Evolutionary conservation across 1,140 invertebrate genomes (phyloP), one percentile per base, ranked within the genome.

Genomic region (Bradysia coprophila): DNA sequence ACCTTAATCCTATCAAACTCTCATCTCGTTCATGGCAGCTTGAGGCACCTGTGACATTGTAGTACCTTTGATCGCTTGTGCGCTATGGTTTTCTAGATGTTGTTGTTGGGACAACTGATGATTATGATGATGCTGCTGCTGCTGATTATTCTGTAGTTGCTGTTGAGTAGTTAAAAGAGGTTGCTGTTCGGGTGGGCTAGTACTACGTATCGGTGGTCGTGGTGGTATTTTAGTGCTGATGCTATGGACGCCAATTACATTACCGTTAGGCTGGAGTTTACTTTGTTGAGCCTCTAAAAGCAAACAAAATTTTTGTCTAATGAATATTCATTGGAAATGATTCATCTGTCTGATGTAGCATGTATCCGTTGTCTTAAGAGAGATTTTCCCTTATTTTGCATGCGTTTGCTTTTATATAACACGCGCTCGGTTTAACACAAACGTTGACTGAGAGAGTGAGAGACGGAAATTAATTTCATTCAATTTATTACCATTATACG

Each of bases 21-120:
- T 71, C 80, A 84, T 85, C 63, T 84, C 81, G 41, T 75, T 78
- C 62, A 83, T 82, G 13, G 78, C 74, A 20, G 78, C 76, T 53
- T 81, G 78, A 28, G 78, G 77, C 42, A 81, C 68, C 49, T 76
- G 69, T 45, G 70, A 68, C 39, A 28, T 8, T 13, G 6, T 6
- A 13, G 24, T 28, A 6, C 6, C 13, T 28, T 28, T 28, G 13
- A 28, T 28, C 6, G 73, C 70, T 45, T 69, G 64, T 21, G 66
- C 64, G 9, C 44, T 38, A 40, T 54, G 47, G 11, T 21, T 48
- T 58, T 57, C 41, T 43, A 43, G 51, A 43, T 48, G 48, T 50
- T 49, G 48, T 53, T 52, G 46, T 63, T 47, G 58, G 47, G 65
- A 52, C 51, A 63, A 61, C 49, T 68, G 56, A 53, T 64, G 57